Percentiles rank a stretch among this genome's conserved stretches.
These are phyloP conservation scores for Calliphora vomitoria DNA, from an alignment of 2,888 invertebrate genomes.

Conservation along the genomic window DNA sequence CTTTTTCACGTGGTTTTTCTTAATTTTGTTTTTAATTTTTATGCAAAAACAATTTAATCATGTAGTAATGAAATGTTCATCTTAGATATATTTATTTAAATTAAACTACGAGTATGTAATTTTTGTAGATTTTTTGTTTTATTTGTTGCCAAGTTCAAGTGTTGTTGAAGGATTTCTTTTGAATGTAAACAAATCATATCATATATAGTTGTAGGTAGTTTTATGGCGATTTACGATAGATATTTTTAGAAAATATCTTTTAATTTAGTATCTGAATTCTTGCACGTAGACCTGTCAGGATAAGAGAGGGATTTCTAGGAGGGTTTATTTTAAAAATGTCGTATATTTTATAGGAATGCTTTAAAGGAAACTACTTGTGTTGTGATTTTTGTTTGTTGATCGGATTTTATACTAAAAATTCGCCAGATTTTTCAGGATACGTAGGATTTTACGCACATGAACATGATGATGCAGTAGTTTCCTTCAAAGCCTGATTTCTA, in stretches of 20 bases:
- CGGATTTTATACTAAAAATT: no score
- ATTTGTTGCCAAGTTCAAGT: slow-evolving; percentile 64
- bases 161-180: slow-evolving; percentile 33
- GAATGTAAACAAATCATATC: slow-evolving; percentile 36
- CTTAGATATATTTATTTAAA: slow-evolving; percentile 6
- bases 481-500: no score
- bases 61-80: slow-evolving; percentile 61
- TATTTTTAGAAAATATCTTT: slow-evolving; percentile 15
- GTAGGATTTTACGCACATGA: no score
- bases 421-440: no score
- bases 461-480: no score
- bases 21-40: not conserved
- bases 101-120: not conserved
- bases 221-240: slow-evolving; percentile 47
- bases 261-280: not conserved
- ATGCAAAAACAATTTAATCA: slow-evolving; percentile 46
- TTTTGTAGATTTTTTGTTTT: slow-evolving; percentile 21
- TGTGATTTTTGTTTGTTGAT: no score
- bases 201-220: not conserved
- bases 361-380: no score
- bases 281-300: not conserved
- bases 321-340: not conserved
- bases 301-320: not conserved
- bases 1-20: slow-evolving; percentile 14
- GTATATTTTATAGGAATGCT: no score